Evolutionary conservation across 2,113 vertebrate species (phyloP).

Genomic region (Mesitornis unicolor): DNA sequence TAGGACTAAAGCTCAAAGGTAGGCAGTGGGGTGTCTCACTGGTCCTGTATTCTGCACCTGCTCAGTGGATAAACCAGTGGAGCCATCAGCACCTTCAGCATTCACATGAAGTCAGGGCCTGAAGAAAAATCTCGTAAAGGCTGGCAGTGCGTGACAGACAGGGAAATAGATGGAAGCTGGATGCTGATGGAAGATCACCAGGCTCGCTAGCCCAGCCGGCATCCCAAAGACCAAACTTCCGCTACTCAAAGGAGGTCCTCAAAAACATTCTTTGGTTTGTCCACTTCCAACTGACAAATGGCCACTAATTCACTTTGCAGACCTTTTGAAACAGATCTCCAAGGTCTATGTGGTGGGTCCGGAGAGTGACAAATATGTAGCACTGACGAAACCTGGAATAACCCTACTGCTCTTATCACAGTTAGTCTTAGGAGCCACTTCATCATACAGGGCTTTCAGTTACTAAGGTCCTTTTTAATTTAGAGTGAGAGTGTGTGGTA

Average conservation of each 20-base stretch:
- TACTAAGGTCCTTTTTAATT: conserved; percentile 64
- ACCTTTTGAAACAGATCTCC: neutral
- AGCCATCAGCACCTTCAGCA: neutral
- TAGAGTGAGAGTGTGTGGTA: conserved; percentile 41
- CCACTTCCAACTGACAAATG: neutral
- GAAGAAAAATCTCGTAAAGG: neutral
- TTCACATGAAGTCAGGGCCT: neutral
- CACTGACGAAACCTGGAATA: conserved; percentile 14
- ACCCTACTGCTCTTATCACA: neutral
- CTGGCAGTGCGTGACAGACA: neutral
- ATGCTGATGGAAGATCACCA: neutral
- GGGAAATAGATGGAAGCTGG: neutral
- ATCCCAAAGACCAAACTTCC: neutral
- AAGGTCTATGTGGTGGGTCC: neutral
- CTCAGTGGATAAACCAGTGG: neutral
- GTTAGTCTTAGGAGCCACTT: conserved; percentile 53
- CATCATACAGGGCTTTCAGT: conserved; percentile 56
- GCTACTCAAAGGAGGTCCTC: neutral
- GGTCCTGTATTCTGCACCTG: neutral
- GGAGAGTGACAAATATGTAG: neutral
- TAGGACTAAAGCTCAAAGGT: neutral
- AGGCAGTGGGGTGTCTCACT: neutral
- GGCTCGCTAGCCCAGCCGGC: neutral
- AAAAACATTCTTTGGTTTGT: neutral
- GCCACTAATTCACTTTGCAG: neutral